phyloP scores from a whole-genome alignment of 1,140 invertebrate species.

The Drosophila sucinea region DNA sequence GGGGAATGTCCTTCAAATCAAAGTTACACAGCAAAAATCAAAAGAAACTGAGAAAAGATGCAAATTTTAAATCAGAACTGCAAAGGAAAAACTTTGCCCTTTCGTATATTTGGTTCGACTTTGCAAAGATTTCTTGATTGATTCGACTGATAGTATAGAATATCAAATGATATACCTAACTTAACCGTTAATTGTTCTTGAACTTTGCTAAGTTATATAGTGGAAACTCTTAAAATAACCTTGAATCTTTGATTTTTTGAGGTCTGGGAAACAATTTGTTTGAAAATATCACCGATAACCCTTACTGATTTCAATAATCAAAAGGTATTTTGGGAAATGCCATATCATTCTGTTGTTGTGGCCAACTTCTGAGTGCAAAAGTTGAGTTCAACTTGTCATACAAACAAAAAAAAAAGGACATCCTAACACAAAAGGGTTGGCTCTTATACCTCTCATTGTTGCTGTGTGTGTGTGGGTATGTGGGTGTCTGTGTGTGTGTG shows the following conservation, averaged over 20 bases:
- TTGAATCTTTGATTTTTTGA: too few relatives aligned
- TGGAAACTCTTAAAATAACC: too few relatives aligned
- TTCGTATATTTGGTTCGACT: too few relatives aligned
- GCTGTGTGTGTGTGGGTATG: constrained; percentile 28
- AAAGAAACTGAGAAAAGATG: not conserved
- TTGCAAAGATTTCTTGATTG: too few relatives aligned
- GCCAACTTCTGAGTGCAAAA: constrained; percentile 73
- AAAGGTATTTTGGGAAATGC: constrained; percentile 48
- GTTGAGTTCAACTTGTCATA: constrained; percentile 63
- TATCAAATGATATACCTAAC: too few relatives aligned
- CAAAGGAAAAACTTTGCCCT: not conserved
- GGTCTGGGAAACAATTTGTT: too few relatives aligned
- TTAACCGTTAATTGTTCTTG: too few relatives aligned
- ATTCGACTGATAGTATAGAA: too few relatives aligned
- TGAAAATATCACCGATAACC: too few relatives aligned
- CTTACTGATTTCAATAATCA: not conserved
- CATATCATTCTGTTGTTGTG: constrained; percentile 63
- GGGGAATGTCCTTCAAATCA: not conserved
- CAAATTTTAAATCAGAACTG: not conserved
- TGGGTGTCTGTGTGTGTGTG: constrained; percentile 23
- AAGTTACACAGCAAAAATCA: constrained; percentile 2
- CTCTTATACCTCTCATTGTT: constrained; percentile 71
- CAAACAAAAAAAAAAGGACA: constrained; percentile 44
- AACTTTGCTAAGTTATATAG: too few relatives aligned
- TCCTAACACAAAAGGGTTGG: constrained; percentile 60